These are phyloP conservation scores for Rhagium mordax DNA, from an alignment of 2,888 invertebrate genomes.

Conservation along the genomic window DNA sequence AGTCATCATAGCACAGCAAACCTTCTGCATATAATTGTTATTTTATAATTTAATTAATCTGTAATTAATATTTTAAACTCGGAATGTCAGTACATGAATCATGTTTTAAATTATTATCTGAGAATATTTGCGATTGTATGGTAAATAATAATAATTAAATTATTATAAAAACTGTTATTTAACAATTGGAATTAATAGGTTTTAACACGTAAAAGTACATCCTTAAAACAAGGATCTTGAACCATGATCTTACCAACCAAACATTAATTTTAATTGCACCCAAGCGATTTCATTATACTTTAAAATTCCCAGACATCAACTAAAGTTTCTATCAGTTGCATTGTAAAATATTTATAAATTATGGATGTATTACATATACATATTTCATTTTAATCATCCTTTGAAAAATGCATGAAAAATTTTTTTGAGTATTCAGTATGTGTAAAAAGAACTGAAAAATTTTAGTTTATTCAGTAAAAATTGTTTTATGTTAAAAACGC, in stretches of 20 bases:
- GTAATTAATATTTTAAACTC: conserved; percentile 8
- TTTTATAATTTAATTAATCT: conserved; percentile 26
- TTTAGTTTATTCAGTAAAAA: too few species aligned
- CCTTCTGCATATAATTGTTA: conserved; percentile 20
- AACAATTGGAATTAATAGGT: background rate
- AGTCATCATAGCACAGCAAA: conserved; percentile 6
- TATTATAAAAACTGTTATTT: background rate
- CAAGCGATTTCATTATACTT: background rate
- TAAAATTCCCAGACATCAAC: too few species aligned
- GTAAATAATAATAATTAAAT: background rate
- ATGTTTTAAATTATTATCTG: background rate
- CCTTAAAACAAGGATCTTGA: background rate
- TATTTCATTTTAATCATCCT: too few species aligned
- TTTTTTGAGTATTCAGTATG: too few species aligned
- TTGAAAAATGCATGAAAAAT: too few species aligned
- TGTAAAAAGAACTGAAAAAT: too few species aligned
- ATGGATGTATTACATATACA: too few species aligned
- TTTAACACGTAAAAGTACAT: background rate
- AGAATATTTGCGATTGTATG: conserved; percentile 13
- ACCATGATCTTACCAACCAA: background rate
- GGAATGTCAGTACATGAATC: background rate
- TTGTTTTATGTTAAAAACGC: too few species aligned
- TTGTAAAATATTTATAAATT: too few species aligned
- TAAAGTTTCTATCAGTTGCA: too few species aligned
- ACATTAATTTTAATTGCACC: background rate